Evolutionary conservation across 2,888 invertebrate genomes (phyloP).

Genomic region (Thecocarcelia acutangulata): DNA sequence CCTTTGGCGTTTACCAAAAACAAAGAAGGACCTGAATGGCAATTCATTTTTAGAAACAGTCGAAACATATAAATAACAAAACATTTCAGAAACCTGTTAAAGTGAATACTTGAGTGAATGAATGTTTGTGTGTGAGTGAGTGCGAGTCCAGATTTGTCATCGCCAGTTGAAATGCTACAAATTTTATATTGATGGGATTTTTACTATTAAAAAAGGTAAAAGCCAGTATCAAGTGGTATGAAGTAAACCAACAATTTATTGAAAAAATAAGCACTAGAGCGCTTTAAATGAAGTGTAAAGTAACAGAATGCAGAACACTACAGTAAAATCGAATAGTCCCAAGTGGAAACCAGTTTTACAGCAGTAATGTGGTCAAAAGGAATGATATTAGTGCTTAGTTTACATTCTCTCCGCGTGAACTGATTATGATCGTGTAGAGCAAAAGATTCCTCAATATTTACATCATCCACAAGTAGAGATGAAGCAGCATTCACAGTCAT

Average conservation of each 20-base stretch:
- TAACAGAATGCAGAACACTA: not conserved
- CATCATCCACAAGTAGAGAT: no score
- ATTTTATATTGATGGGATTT: constrained; percentile 52
- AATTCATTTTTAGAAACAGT: constrained; percentile 33
- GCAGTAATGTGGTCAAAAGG: no score
- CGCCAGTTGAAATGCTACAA: constrained; percentile 53
- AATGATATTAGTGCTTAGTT: no score
- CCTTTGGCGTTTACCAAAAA: constrained; percentile 5
- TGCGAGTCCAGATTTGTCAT: constrained; percentile 28
- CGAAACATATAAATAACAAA: constrained; percentile 53
- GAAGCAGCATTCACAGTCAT: no score
- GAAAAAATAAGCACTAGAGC: not conserved
- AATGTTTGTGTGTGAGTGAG: not conserved
- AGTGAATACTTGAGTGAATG: constrained; percentile 9
- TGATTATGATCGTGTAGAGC: no score
- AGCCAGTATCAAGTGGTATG: not conserved
- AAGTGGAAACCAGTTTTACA: no score
- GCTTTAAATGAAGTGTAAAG: constrained; percentile 52
- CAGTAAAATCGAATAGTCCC: no score
- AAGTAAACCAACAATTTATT: no score
- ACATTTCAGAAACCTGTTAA: constrained; percentile 42
- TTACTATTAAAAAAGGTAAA: not conserved
- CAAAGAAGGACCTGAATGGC: constrained; percentile 16
- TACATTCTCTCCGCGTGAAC: no score
- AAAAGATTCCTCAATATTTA: no score